Conservation (phyloP, 2,113 vertebrate species). For the Baryphthengus martii region DNA sequence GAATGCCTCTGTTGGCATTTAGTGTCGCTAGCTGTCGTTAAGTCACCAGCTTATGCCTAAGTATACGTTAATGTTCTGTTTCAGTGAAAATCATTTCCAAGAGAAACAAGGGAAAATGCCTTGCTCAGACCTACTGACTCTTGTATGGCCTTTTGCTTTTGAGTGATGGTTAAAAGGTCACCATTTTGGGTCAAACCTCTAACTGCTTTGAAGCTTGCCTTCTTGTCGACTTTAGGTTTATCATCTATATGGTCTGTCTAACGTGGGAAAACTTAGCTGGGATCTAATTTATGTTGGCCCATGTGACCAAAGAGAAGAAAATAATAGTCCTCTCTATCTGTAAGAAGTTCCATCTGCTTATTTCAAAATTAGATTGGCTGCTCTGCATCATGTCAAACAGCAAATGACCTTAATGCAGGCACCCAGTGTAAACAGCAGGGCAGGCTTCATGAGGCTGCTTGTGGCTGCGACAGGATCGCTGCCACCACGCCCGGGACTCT, state of each 20-base stretch:
- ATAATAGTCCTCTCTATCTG: not conserved
- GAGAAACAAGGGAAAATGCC: conserved; percentile 32
- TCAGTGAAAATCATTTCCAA: conserved; percentile 30
- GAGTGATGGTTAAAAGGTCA: conserved; percentile 40
- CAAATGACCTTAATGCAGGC: not conserved
- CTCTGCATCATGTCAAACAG: not conserved
- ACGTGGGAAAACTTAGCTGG: conserved; percentile 38
- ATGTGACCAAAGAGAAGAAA: not conserved
- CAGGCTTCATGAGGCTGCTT: not conserved
- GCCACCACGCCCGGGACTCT: not conserved
- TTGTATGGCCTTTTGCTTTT: conserved; percentile 12
- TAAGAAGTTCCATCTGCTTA: conserved; percentile 29
- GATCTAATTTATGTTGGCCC: conserved; percentile 33
- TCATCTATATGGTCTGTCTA: conserved; percentile 18
- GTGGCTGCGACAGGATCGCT: not conserved
- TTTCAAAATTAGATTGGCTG: not conserved
- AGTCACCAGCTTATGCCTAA: not conserved
- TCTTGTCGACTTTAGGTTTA: not conserved
- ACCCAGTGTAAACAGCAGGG: not conserved
- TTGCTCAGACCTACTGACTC: conserved; percentile 19
- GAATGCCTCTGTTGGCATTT: not conserved
- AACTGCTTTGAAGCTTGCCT: conserved; percentile 30
- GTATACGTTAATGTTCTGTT: not conserved
- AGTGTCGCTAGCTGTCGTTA: not conserved
- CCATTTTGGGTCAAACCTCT: conserved; percentile 41